Base-by-base conservation (phyloP, 2,888 invertebrate species). In the Sphecodes monilicornis region DNA sequence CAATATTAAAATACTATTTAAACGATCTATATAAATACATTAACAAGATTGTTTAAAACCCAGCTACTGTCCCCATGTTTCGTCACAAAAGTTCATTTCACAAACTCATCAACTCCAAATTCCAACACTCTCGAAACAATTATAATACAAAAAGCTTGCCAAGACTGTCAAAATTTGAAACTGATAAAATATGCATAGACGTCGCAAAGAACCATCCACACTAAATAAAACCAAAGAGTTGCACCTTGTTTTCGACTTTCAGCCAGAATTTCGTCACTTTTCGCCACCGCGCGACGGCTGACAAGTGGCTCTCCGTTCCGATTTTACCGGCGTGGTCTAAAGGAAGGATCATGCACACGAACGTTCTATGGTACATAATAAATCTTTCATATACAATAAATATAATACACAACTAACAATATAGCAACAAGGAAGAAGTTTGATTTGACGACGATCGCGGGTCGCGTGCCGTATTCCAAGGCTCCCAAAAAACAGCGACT, bases 361-460 rank as follows among this genome's bases (percentile, higher is more conserved):
- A 50, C 46, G 66, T 73, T 71, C 71, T 41, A 54, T 50, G 32
- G 22, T 60, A 54, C 43, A 54, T 39, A 75, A 83, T 66, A 78
- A 84, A 86, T 66, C 76, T 76, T 78, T 66, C 74, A 76, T 73
- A 41, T 82, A 82, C 78, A 85, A 77, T 82, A 41, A 82, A 77
- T 81, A 79, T 76, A 71, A 84, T 76, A 84, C 72, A 78, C 75
- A 78, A 85, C 80, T 81, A 86, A 79, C 86, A 72, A 82, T 69
- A 36, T 32, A 76, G 82, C 76, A 85, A 86, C 78, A 79, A 82
- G 85, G 79, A 86, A 79, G 86, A 85, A 82, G 74, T 82, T 82
- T 77, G 86, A 78, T 84, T 89, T 78, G 36, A 39, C 41, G 50
- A 71, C 69, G 82, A 68, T 32, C 32, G 29, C 36, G 16, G 26